These are phyloP conservation scores for Dusona sp. DNA, from an alignment of 2,888 invertebrate genomes.

Conservation along the genomic window DNA sequence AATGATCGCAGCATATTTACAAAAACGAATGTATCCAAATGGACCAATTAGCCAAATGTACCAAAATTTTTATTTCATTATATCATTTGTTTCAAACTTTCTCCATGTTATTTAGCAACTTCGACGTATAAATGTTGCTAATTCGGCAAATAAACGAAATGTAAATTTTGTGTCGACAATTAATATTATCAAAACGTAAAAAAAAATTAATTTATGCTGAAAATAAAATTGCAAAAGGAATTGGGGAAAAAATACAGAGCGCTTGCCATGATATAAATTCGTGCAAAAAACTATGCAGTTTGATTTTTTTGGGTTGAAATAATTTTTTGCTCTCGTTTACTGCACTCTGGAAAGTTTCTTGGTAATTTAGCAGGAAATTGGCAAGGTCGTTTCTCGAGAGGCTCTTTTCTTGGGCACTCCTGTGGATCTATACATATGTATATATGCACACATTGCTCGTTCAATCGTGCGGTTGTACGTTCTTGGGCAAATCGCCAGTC, in stretches of 20 bases:
- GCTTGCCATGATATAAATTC: neutral
- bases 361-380: conserved; percentile 57
- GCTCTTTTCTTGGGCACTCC: conserved; percentile 42
- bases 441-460: conserved; percentile 9
- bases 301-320: neutral
- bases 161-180: neutral
- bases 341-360: conserved; percentile 4
- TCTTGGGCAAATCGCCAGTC: conserved; percentile 44
- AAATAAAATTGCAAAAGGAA: neutral
- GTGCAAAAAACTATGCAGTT: neutral
- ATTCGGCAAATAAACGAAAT: neutral
- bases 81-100: neutral
- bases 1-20: neutral
- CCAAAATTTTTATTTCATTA: neutral
- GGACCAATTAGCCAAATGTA: neutral
- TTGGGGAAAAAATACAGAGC: neutral
- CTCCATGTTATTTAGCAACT: neutral
- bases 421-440: conserved; percentile 21
- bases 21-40: neutral
- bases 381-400: conserved; percentile 65
- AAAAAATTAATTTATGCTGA: neutral
- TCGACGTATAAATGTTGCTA: neutral
- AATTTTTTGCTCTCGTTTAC: neutral
- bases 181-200: neutral
- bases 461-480: conserved; percentile 18